Base-by-base conservation (phyloP, 2,113 vertebrate species). In the Fregetta grallaria region DNA sequence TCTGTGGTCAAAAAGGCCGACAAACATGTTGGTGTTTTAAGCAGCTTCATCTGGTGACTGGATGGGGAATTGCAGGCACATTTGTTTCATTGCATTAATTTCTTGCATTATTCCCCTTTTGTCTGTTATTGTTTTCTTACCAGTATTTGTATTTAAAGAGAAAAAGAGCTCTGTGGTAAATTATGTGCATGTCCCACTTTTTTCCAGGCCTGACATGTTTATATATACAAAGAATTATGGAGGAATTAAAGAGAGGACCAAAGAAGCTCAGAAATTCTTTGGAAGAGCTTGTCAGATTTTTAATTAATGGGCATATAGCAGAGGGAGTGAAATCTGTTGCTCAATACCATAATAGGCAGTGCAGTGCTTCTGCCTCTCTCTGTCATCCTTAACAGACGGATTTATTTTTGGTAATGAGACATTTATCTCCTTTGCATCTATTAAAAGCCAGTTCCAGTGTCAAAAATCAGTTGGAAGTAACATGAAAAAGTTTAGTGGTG, bases 371-470 rank as follows among this genome's bases (percentile, higher is more conserved):
- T 94, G 88, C 91, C 32, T 97, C 59, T 68, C 90, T 94, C 36
- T 92, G 88, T 92, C 92, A 81, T 86, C 94, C 90, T 55, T 86
- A 94, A 76, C 81, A 92, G 91, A 92, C 6, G 1, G 87, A 91
- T 97, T 96, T 97, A 96, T 97, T 97, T 97, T 97, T 95, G 93
- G 96, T 92, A 92, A 95, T 96, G 83, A 96, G 95, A 96, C 81
- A 91, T 97, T 95, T 96, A 96, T 97, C 96, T 95, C 74, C 50
- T 94, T 93, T 14, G 6, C 63, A 78, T 94, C 88, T 96, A 96
- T 95, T 94, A 92, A 94, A 97, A 96, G 74, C 67, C 58, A 85
- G n/a, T 92, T 87, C 47, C 58, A 88, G 73, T 78, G 70, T 96
- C 74, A 88, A 90, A 96, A 96, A 93, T 77, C 90, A 84, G 44